A percentile compares a stretch with the other conserved stretches of the same genome.
These are phyloP conservation scores for Margaritifera margaritifera DNA, from an alignment of 2,888 invertebrate species.

Conservation along the genomic window DNA sequence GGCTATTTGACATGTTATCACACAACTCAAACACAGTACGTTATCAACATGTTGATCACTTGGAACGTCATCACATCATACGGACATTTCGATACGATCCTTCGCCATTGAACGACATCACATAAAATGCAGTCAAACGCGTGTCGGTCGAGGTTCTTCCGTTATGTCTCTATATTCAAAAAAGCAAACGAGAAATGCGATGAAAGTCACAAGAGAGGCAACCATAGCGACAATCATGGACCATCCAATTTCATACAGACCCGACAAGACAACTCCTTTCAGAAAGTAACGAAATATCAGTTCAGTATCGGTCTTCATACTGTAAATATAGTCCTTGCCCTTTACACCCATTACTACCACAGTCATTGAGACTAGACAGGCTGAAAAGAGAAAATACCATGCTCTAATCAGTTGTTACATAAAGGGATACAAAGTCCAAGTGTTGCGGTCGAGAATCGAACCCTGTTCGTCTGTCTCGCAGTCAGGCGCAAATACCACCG, in stretches of 20 bases:
- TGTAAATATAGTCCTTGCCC: constrained; percentile 30
- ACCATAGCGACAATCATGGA: constrained; percentile 35
- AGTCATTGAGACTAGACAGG: constrained; percentile 41
- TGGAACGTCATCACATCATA: too few species aligned
- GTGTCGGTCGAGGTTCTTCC: constrained; percentile 29
- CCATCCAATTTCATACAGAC: constrained; percentile 40
- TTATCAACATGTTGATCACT: too few species aligned
- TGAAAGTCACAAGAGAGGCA: constrained; percentile 33
- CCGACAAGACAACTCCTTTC: constrained; percentile 29
- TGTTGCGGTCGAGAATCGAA: too few species aligned
- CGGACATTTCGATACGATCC: too few species aligned
- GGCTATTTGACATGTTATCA: too few species aligned
- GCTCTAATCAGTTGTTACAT: too few species aligned
- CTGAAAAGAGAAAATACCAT: constrained; percentile 14
- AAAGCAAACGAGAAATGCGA: constrained; percentile 35
- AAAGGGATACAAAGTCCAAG: too few species aligned
- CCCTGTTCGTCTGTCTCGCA: too few species aligned
- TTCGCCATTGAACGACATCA: too few species aligned
- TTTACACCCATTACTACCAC: constrained; percentile 40
- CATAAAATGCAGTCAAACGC: too few species aligned
- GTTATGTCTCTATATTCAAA: constrained; percentile 41
- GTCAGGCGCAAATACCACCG: too few species aligned
- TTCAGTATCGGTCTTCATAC: constrained; percentile 28
- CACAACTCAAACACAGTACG: too few species aligned
- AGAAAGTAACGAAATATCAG: constrained; percentile 25